Percentiles rank a stretch among this genome's conserved stretches.
phyloP scores from a whole-genome alignment of 2,888 invertebrate genomes.

The Drosophila anomalata region DNA sequence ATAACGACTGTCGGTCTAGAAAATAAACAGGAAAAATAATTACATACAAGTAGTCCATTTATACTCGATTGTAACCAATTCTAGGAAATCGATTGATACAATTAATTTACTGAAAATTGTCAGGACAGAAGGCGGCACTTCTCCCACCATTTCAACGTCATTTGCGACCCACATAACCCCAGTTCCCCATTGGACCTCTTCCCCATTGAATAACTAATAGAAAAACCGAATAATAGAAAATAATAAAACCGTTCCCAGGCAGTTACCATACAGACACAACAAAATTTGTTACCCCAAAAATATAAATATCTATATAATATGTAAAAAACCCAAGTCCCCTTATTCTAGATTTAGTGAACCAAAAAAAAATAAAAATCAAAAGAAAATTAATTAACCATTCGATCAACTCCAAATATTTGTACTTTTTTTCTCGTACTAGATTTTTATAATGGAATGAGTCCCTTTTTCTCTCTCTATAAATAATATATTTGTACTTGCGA shows the following conservation, averaged over 20 bases:
- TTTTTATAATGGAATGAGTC: conserved; percentile 39
- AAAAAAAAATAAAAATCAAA: conserved; percentile 12
- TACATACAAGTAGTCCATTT: conserved; percentile 3
- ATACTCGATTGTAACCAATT: conserved; percentile 14
- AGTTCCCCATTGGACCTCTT: not conserved
- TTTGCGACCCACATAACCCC: not conserved
- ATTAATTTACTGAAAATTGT: conserved; percentile 10
- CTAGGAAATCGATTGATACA: conserved; percentile 22
- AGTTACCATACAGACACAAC: not conserved
- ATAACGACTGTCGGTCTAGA: not conserved
- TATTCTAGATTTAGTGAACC: conserved; percentile 24
- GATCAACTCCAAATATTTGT: conserved; percentile 21
- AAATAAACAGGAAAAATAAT: not conserved
- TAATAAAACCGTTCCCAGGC: not conserved
- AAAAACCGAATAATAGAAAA: too few relatives aligned
- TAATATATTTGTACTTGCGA: conserved; percentile 29
- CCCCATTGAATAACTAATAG: conserved; percentile 9
- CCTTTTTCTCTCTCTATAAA: conserved; percentile 36
- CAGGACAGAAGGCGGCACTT: too few relatives aligned
- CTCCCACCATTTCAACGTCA: conserved; percentile 5
- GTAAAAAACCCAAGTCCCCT: conserved; percentile 12
- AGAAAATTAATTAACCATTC: conserved; percentile 7
- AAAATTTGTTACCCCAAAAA: conserved; percentile 6
- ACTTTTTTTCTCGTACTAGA: conserved; percentile 30
- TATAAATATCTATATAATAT: conserved; percentile 22